Base-by-base conservation (phyloP, 2,888 invertebrate genomes). In the Andrena dorsata region DNA sequence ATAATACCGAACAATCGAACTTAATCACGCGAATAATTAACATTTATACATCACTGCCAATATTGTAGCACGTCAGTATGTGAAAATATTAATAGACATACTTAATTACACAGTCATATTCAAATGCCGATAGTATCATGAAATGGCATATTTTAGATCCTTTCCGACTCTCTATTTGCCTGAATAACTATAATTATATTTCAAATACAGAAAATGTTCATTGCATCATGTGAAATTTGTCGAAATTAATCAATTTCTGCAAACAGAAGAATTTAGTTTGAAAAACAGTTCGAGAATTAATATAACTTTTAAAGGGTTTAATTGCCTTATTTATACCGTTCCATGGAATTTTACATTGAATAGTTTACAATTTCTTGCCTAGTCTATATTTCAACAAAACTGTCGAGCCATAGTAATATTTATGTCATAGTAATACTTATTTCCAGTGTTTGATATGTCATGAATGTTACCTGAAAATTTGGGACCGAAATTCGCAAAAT, bases 1-100 rank as follows among this genome's bases (percentile, higher is more conserved):
- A 71, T 71, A 71, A 70, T 70, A 61, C 13, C 35, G 53, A 60
- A 49, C 61, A 61, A 63, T 61, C 32, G 61, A 63, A 47, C 30
- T 51, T 51, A 71, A 71, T 71, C 47, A 71, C n/a, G 28, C 16
- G 20, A 32, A 49, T 71, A 61, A 71, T 71, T 71, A 71, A 49
- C 30, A 61, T 49, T 71, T 32, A 71, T 63, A 51, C 51, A 49
- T 49, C 49, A 20, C 32, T 10, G n/a, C 49, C 28, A 61, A 51
- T 71, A 71, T 61, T 63, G 23, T 47, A 63, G 16, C 32, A 32
- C 7, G 28, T 28, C 6, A 26, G 26, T 26, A 30, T 30, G 32
- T n/a, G 49, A 49, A 47, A 61, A 26, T 71, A 63, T 60, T 71
- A 61, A 71, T 63, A 49, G n/a, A 20, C 23, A 49, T 20, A 51